Base-by-base conservation (phyloP, 2,797 vertebrate genomes). In the Fratercula arctica region DNA sequence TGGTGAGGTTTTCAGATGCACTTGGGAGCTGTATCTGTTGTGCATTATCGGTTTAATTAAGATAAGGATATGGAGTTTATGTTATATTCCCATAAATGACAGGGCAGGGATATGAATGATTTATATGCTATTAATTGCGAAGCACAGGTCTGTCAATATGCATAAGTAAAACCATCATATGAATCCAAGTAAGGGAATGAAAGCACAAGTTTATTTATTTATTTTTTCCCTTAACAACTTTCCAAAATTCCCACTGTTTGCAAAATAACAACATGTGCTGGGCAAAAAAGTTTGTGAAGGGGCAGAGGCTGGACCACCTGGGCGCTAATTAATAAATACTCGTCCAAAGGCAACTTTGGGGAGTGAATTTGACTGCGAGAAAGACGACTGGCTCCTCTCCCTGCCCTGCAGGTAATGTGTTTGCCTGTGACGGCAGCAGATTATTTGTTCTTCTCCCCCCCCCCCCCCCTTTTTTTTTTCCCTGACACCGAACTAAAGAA, bases 401-500 rank as follows among this genome's bases (percentile, higher is more conserved):
- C 81, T 96, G 61, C 97, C 96, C 97, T 90, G 96, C 97, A 98
- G 98, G 98, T 98, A 97, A 97, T 70, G 95, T 96, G 95, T 97
- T 98, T 98, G 97, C 89, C 96, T 97, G 97, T 98, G 97, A 97
- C n/a, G 69, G 97, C 95, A 97, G 97, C 95, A 97, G 97, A 98
- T 97, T 98, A 97, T 98, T 98, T 98, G 96, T 98, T 98, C 95
- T n/a, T n/a, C n/a, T n/a, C n/a, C n/a, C n/a, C 7, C 11, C 45
- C 45, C 45, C 43, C 41, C 43, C 43, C 19, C 10, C 18, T 9
- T 11, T 20, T 97, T 97, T 96, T 23, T 98, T 97, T 96, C 88
- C 79, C 96, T 97, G 97, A 98, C 97, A 98, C 97, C 86, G 96
- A 98, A 98, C 98, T 98, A 98, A 98, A 98, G 98, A 98, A 98